Evolutionary conservation across 2,113 vertebrate species (phyloP).

Genomic region (Carlito syrichta): DNA sequence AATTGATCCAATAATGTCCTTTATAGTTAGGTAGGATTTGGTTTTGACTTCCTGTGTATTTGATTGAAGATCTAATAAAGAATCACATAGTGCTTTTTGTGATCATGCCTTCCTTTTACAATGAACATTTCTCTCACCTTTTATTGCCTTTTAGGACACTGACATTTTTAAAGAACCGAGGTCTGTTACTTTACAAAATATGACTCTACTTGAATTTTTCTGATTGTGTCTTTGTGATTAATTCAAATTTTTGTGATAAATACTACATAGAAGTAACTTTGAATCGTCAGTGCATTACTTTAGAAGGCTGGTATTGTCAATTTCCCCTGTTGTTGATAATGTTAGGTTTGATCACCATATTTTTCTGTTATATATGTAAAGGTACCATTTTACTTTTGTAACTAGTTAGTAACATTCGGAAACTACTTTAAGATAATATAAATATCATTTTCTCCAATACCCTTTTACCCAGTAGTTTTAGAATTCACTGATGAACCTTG

Average conservation of each 20-base stretch:
- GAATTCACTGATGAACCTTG: rapidly evolving
- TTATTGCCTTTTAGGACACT: not conserved
- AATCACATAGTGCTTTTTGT: not conserved
- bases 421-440: not conserved
- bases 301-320: not conserved
- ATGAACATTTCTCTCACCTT: not conserved
- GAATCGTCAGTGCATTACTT: not conserved
- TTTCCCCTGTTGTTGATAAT: not conserved
- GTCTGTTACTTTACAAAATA: not conserved
- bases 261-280: too few relatives aligned
- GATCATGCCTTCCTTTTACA: not conserved
- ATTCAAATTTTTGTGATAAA: not conserved
- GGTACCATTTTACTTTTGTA: not conserved
- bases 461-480: not conserved
- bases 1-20: not conserved
- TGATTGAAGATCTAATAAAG: not conserved
- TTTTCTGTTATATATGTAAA: not conserved
- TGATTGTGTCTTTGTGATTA: not conserved
- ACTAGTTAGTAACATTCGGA: not conserved
- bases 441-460: not conserved
- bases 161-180: not conserved
- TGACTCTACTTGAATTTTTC: not conserved
- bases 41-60: not conserved
- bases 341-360: not conserved
- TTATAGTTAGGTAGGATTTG: rapidly evolving